Evolutionary conservation across 2,888 invertebrate genomes (phyloP).

Genomic region (Trichacis sp.): DNA sequence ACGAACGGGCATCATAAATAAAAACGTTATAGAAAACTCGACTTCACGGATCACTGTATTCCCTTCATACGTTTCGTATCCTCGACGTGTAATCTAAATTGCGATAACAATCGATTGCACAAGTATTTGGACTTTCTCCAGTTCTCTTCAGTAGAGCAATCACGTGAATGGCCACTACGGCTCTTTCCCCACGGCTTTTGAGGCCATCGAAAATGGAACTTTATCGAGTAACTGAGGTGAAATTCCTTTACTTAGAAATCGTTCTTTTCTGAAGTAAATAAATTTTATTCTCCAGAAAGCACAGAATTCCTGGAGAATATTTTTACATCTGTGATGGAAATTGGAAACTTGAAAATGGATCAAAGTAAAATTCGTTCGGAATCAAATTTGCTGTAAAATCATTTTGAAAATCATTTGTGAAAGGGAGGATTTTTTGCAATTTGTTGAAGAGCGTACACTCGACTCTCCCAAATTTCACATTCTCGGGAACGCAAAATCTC

Average conservation of each 20-base stretch:
- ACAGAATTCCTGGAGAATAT: too few species aligned
- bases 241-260: constrained; percentile 16
- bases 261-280: constrained; percentile 11
- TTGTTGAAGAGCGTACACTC: too few species aligned
- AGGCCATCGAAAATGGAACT: constrained; percentile 25
- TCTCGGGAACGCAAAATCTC: too few species aligned
- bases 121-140: constrained; percentile 10
- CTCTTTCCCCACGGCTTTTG: constrained; percentile 20
- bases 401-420: too few species aligned
- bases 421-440: too few species aligned
- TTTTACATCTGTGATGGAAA: too few species aligned
- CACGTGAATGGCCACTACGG: constrained; percentile 39
- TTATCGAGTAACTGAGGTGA: constrained; percentile 20
- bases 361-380: too few species aligned
- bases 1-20: neutral
- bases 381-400: too few species aligned
- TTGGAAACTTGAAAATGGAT: too few species aligned
- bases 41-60: neutral
- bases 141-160: constrained; percentile 6
- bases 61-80: neutral
- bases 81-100: constrained; percentile 7
- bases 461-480: too few species aligned
- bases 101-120: constrained; percentile 8
- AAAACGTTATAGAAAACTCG: neutral
- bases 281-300: too few species aligned